Base-by-base conservation (phyloP, 2,113 vertebrate species). In the Hydrochoerus hydrochaeris region DNA sequence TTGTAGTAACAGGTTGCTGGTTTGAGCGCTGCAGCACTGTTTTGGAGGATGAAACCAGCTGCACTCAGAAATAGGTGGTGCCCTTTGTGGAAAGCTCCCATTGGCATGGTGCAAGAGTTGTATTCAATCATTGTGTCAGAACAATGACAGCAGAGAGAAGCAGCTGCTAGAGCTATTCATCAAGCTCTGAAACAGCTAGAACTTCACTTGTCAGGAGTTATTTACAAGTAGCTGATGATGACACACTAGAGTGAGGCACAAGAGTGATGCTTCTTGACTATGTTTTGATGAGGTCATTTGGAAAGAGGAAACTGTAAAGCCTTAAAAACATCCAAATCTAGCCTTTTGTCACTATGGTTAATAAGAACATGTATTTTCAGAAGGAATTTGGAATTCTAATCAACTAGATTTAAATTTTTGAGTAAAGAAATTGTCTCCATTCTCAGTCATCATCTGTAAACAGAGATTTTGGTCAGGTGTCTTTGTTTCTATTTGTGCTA, bases 161-260 rank as follows among this genome's bases (percentile, higher is more conserved):
- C 85, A 44, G 32, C n/a, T 67, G 69, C 65, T 71, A 73, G 44
- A 88, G 12, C 85, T 44, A 85, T 97, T 92, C 89, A 96, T 97
- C 95, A 96, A 1, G 11, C 20, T 94, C 67, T 80, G 75, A 85
- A 95, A 71, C 46, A 95, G 85, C 85, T 35, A 52, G 85, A 80
- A 85, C 77, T 97, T 97, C 71, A 93, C 92, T 97, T 96, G 93
- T 98, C 95, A 85, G 80, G 44, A 93, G 89, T 96, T 97, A 92
- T 95, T 95, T 94, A 88, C 94, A 87, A 67, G 73, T 85, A 58
- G 95, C 95, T 94, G 95, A 97, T 92, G 96, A 96, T 94, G 95
- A 90, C 86, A 97, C 77, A 96, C 94, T 69, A 92, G 93, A 96
- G 17, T 88, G 62, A 97, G 71, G 77, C 94, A 90, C 73, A 87